phyloP scores from a whole-genome alignment of 2,113 vertebrate genomes.

The Pogona vitticeps region DNA sequence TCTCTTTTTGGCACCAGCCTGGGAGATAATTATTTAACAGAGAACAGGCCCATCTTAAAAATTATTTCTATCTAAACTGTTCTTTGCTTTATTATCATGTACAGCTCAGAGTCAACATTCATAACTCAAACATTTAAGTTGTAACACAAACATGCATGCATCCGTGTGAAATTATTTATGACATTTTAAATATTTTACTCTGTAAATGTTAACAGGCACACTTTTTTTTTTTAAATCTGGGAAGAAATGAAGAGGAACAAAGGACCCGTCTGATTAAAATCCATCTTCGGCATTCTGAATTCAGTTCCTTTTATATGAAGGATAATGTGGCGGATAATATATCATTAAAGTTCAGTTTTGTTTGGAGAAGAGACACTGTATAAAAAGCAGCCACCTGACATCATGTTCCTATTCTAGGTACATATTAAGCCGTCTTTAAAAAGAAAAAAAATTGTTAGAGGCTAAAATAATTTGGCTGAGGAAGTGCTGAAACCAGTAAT shows the following conservation, averaged over 20 bases:
- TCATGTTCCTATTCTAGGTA: not conserved
- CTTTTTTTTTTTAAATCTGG: not conserved
- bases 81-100: constrained; percentile 53
- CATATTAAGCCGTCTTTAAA: not conserved
- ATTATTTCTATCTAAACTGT: constrained; percentile 45
- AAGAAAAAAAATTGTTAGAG: not conserved
- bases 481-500: not conserved
- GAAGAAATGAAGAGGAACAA: not conserved
- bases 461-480: constrained; percentile 9
- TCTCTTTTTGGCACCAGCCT: constrained; percentile 36
- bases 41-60: constrained; percentile 55
- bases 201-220: not conserved
- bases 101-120: constrained; percentile 43
- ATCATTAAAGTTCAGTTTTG: not conserved
- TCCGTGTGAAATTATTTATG: constrained; percentile 41
- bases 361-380: not conserved
- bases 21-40: constrained; percentile 54
- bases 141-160: constrained; percentile 41
- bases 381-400: not conserved
- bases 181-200: constrained; percentile 41
- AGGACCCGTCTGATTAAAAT: not conserved
- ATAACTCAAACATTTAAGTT: constrained; percentile 33
- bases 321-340: not conserved
- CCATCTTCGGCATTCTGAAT: not conserved
- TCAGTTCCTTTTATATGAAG: constrained; percentile 14